Evolutionary conservation across 2,797 vertebrate genomes (phyloP).

Genomic region (Peromyscus nudipes): DNA sequence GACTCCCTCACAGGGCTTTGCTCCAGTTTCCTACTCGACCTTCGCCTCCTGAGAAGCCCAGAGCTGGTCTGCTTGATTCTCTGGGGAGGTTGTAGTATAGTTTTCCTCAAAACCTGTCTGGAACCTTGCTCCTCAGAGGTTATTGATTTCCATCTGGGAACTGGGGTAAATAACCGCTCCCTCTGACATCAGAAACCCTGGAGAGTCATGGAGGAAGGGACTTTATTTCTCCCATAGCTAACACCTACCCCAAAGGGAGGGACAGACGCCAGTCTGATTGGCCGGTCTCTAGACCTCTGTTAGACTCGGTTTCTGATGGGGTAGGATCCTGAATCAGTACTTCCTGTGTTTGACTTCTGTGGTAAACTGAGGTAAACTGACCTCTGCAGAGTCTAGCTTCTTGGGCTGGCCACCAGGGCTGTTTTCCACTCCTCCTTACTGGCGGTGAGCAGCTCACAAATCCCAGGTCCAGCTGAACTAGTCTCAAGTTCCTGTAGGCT

Average conservation of each 20-base stretch:
- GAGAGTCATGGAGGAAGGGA: neutral
- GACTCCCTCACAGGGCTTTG: neutral
- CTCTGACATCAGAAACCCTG: conserved; percentile 55
- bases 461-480: neutral
- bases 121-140: conserved; percentile 61
- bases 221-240: conserved; percentile 15
- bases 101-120: conserved; percentile 66
- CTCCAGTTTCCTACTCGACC: neutral
- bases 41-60: neutral
- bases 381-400: neutral
- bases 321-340: neutral
- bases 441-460: neutral
- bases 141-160: conserved; percentile 68
- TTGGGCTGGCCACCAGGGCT: neutral
- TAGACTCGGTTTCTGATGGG: neutral
- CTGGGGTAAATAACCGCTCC: conserved; percentile 32
- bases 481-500: neutral
- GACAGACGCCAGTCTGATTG: neutral
- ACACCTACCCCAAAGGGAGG: neutral
- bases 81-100: conserved; percentile 57
- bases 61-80: conserved; percentile 49
- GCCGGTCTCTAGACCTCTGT: neutral
- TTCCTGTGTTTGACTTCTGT: neutral
- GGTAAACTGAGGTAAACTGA: neutral
- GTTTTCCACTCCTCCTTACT: neutral